phyloP scores from a whole-genome alignment of 2,888 invertebrate genomes.

The Crossocerus cetratus region DNA sequence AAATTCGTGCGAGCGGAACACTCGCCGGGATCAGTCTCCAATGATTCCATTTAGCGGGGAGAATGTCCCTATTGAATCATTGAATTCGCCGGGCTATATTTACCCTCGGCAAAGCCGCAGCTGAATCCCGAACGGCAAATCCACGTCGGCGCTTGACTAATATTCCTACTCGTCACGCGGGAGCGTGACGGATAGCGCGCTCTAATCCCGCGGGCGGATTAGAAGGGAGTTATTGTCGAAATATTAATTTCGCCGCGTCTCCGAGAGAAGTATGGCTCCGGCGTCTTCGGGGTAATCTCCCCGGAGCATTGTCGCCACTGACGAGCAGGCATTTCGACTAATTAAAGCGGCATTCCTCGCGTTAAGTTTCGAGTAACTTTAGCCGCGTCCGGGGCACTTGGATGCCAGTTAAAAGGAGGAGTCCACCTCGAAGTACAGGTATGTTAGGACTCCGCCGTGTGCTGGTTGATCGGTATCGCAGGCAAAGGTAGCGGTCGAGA shows the following conservation, averaged over 20 bases:
- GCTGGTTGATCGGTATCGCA: background rate
- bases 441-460: background rate
- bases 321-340: too few species aligned
- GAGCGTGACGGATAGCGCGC: conserved; percentile 48
- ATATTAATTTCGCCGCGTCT: conserved; percentile 44
- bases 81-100: conserved; percentile 37
- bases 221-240: conserved; percentile 49
- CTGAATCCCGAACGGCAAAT: conserved; percentile 28
- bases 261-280: too few species aligned
- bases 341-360: conserved; percentile 13
- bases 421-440: background rate
- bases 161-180: conserved; percentile 47
- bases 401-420: too few species aligned
- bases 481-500: conserved; percentile 22
- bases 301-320: too few species aligned
- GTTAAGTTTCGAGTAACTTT: conserved; percentile 14
- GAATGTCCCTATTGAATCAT: conserved; percentile 18
- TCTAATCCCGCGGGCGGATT: conserved; percentile 46
- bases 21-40: background rate
- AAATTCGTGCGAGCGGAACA: background rate
- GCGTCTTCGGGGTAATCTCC: too few species aligned
- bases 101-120: conserved; percentile 12
- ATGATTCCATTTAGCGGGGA: too few species aligned
- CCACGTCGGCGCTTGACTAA: conserved; percentile 45
- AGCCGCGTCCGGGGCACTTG: too few species aligned